phyloP scores from a whole-genome alignment of 2,797 vertebrate genomes.

The Acanthopagrus latus region DNA sequence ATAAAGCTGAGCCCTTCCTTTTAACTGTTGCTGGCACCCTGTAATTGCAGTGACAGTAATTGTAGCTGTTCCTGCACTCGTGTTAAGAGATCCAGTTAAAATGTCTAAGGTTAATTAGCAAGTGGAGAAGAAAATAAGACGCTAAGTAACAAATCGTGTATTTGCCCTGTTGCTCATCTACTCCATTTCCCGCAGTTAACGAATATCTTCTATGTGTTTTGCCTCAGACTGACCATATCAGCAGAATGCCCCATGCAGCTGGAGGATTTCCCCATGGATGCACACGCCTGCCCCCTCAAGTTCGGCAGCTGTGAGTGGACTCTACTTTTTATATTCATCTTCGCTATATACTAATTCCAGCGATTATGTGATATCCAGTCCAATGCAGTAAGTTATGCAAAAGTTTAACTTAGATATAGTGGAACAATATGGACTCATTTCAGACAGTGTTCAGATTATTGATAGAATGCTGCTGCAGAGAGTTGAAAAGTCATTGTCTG shows the following conservation, averaged over 20 bases:
- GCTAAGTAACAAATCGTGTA: neutral
- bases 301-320: conserved; percentile 96
- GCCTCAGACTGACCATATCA: conserved; percentile 91
- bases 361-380: conserved; percentile 19
- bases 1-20: neutral
- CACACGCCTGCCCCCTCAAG: conserved; percentile 95
- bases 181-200: neutral
- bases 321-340: neutral
- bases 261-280: conserved; percentile 98
- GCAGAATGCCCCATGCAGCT: conserved; percentile 98
- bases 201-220: conserved; percentile 9
- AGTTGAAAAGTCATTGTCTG: conserved; percentile 2
- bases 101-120: neutral
- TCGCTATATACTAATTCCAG: conserved; percentile 24
- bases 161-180: neutral
- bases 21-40: neutral
- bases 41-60: neutral
- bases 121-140: neutral
- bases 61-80: neutral
- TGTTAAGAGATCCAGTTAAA: neutral
- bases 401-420: conserved; percentile 18
- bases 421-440: conserved; percentile 25
- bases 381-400: neutral
- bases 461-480: conserved; percentile 7
- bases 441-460: conserved; percentile 6